Conservation (phyloP, 2,113 vertebrate species). For the Percina caprodes region DNA sequence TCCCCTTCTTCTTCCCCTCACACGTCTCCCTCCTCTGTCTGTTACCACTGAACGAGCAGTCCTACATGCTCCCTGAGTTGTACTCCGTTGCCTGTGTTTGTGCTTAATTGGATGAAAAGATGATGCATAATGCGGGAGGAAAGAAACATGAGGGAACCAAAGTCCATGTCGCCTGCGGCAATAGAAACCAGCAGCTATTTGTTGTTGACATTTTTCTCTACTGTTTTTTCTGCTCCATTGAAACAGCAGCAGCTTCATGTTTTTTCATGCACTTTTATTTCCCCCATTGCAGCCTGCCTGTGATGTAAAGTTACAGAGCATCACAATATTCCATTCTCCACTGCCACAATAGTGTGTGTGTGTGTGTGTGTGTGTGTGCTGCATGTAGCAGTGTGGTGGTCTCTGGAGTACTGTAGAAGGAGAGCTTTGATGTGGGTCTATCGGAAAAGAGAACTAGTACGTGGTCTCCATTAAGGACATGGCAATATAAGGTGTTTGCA, state of each 20-base stretch:
- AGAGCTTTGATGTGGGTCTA: slow-evolving; percentile 65
- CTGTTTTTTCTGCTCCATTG: slow-evolving; percentile 77
- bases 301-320: slow-evolving; percentile 59
- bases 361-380: slow-evolving; percentile 14
- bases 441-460: slow-evolving; percentile 31
- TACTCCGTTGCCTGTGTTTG: slow-evolving; percentile 58
- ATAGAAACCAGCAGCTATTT: slow-evolving; percentile 79
- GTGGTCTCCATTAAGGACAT: slow-evolving; percentile 59
- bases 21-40: slow-evolving; percentile 7
- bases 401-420: slow-evolving; percentile 40
- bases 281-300: slow-evolving; percentile 37
- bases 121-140: slow-evolving; percentile 73
- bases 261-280: slow-evolving; percentile 67
- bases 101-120: slow-evolving; percentile 83
- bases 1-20: background rate
- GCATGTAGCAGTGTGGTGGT: slow-evolving; percentile 13
- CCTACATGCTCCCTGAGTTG: slow-evolving; percentile 55
- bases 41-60: slow-evolving; percentile 28
- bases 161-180: slow-evolving; percentile 74
- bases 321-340: slow-evolving; percentile 62
- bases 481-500: slow-evolving; percentile 44
- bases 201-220: slow-evolving; percentile 78
- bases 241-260: slow-evolving; percentile 62
- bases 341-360: slow-evolving; percentile 40
- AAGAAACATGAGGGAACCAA: slow-evolving; percentile 70